A percentile compares a stretch with the other conserved stretches of the same genome.
These are phyloP conservation scores for Gasteruption jaculator DNA, from an alignment of 2,888 invertebrate species.

Conservation along the genomic window DNA sequence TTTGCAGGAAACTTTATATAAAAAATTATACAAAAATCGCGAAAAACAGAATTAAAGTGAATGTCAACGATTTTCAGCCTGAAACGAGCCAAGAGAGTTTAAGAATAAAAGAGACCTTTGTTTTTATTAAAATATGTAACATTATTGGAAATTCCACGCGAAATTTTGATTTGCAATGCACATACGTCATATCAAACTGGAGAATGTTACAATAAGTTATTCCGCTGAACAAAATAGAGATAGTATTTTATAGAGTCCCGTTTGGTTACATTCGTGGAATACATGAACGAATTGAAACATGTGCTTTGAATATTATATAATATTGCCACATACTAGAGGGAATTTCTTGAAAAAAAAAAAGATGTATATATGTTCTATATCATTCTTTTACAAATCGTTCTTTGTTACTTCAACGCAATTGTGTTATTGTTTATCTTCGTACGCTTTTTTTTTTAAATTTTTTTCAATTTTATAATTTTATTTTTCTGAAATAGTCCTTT, in stretches of 20 bases:
- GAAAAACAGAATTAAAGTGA: too few species aligned
- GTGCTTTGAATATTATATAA: conserved; percentile 47
- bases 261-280: conserved; percentile 50
- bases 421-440: not conserved
- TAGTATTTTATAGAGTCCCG: conserved; percentile 51
- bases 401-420: conserved; percentile 7
- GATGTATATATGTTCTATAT: too few species aligned
- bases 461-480: too few species aligned
- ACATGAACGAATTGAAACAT: conserved; percentile 41
- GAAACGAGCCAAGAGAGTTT: too few species aligned
- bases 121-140: too few species aligned
- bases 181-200: conserved; percentile 50
- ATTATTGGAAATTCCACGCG: too few species aligned
- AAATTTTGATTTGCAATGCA: too few species aligned
- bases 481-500: too few species aligned
- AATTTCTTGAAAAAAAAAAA: conserved; percentile 6
- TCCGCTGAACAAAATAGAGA: conserved; percentile 47
- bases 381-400: conserved; percentile 5
- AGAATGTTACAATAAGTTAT: conserved; percentile 50
- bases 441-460: not conserved
- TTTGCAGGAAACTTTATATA: too few species aligned
- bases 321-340: conserved; percentile 20
- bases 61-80: too few species aligned
- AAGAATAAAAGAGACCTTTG: too few species aligned
- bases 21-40: too few species aligned